Base-by-base conservation (phyloP, 2,113 vertebrate species). In the Shinisaurus crocodilurus region DNA sequence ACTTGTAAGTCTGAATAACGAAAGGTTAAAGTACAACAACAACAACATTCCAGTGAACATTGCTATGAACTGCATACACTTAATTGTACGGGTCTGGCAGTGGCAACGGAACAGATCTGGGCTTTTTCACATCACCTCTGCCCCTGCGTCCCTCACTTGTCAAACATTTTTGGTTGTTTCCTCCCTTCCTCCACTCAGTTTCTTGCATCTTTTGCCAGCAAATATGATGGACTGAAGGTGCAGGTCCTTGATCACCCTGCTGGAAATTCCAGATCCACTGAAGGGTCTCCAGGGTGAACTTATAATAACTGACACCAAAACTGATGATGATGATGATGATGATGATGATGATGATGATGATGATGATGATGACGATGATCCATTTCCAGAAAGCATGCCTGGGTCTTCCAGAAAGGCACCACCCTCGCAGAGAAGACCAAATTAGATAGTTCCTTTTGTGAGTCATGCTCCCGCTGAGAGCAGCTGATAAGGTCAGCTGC, bases 321-420 rank as follows among this genome's bases (percentile, higher is more conserved):
- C 8, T 23, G 23, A 81, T 57, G 18, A 57, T 50, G 45, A 72
- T 72, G 9, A 81, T 72, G 37, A 72, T 86, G 0, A 10, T 90
- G 23, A 81, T 57, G 18, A 57, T 50, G 45, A 72, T 72, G 9
- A 81, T 72, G 37, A 72, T 86, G 0, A 10, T 90, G 48, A 48
- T 50, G 23, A 81, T 57, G 18, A 57, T 50, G 45, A 72, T 72
- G 9, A 81, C 67, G 37, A 72, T 86, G 0, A 10, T 90, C 90
- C 82, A 82, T 69, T 96, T 95, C 93, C 96, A 96, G 95, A 89
- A 95, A 96, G 37, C 45, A 60, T 92, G 80, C 92, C 93, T 93
- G 88, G 95, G 93, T 95, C 91, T 96, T 93, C 16, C 85, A 94
- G 92, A 93, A 95, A 94, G 75, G 85, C 81, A 93, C 45, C 1